Evolutionary conservation across 2,113 vertebrate species (phyloP).

Genomic region (Istiophorus platypterus): DNA sequence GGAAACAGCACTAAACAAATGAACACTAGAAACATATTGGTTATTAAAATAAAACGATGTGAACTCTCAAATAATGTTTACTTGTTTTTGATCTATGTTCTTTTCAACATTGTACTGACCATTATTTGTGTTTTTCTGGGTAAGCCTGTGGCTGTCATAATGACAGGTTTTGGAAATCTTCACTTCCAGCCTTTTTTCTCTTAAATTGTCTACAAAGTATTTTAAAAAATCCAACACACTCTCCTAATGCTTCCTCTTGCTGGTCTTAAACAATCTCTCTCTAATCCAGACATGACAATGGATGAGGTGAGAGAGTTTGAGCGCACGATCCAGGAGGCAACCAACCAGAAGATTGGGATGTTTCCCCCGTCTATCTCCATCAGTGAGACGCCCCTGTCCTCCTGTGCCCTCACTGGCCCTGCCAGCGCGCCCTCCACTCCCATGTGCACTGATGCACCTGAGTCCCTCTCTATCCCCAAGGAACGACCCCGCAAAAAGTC

Average conservation of each 20-base stretch:
- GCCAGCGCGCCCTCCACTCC: conserved; percentile 97
- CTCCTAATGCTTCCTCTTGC: background rate
- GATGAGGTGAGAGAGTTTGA: conserved; percentile 99
- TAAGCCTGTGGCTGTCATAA: background rate
- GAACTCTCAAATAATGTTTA: background rate
- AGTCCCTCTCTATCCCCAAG: conserved; percentile 94
- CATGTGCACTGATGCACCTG: conserved; percentile 95
- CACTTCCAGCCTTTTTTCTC: background rate
- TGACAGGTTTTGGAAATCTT: background rate
- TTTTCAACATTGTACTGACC: background rate
- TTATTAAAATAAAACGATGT: background rate
- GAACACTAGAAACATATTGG: background rate
- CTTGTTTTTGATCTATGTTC: background rate
- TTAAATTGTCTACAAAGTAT: background rate
- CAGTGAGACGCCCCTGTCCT: conserved; percentile 90
- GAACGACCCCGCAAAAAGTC: conserved; percentile 97
- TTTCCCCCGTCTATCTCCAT: conserved; percentile 96
- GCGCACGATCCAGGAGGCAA: conserved; percentile 98
- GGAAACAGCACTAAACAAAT: background rate
- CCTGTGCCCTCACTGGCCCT: conserved; percentile 90
- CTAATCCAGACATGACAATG: conserved; percentile 96
- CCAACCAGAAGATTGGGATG: conserved; percentile 97
- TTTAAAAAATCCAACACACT: background rate
- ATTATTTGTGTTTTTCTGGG: conserved; percentile 1
- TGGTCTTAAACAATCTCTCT: conserved; percentile 39